Conservation (phyloP, 2,888 invertebrate genomes). For the Limnephilus marmoratus region DNA sequence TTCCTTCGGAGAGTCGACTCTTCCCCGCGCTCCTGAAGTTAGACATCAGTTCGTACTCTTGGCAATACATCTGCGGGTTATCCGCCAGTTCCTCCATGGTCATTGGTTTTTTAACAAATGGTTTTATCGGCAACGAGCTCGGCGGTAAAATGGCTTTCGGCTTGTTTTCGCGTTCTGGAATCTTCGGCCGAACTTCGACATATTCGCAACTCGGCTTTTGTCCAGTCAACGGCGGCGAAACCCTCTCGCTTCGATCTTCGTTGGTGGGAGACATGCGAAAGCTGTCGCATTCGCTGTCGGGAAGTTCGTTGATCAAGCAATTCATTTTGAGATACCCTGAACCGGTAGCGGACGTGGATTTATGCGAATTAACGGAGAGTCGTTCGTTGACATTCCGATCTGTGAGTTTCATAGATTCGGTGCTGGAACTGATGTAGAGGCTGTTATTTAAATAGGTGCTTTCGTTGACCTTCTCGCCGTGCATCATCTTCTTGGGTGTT, state of each 20-base stretch:
- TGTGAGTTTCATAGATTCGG: conserved; percentile 72
- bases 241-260: conserved; percentile 31
- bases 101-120: conserved; percentile 67
- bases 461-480: conserved; percentile 35
- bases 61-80: conserved; percentile 68
- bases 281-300: conserved; percentile 67
- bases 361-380: conserved; percentile 73
- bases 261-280: conserved; percentile 33
- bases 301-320: conserved; percentile 73
- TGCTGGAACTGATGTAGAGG: conserved; percentile 72
- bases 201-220: conserved; percentile 68
- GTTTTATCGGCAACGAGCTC: not conserved
- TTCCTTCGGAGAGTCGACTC: conserved; percentile 65
- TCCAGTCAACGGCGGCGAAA: conserved; percentile 33
- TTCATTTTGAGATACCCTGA: conserved; percentile 76
- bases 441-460: conserved; percentile 59
- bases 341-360: conserved; percentile 69
- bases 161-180: conserved; percentile 69
- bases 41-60: conserved; percentile 75
- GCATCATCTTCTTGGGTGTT: conserved; percentile 25
- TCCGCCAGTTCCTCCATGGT: conserved; percentile 67
- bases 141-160: conserved; percentile 41
- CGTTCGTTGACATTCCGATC: conserved; percentile 70
- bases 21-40: conserved; percentile 72
- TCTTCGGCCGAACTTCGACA: conserved; percentile 70